Conservation (phyloP, 2,888 invertebrate genomes). For the Erebia palarica region DNA sequence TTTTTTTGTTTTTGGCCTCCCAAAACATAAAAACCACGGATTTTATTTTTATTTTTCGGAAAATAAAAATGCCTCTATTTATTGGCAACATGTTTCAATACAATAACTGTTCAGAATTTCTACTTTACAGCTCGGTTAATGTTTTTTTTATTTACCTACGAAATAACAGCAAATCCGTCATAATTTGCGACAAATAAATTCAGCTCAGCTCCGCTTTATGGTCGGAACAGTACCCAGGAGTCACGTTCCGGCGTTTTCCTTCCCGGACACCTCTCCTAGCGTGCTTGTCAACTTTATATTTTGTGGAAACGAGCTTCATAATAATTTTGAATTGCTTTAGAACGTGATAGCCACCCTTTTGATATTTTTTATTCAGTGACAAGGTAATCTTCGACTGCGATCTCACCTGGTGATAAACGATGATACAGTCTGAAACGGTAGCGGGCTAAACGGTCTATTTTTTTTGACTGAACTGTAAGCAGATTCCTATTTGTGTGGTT, state of each 20-base stretch:
- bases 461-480: no score
- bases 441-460: no score
- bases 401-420: background rate
- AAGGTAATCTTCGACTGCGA: no score
- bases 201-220: constrained; percentile 9
- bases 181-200: constrained; percentile 15
- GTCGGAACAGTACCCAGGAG: constrained; percentile 11
- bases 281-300: constrained; percentile 12
- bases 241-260: constrained; percentile 20
- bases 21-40: no score
- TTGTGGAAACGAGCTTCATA: constrained; percentile 15
- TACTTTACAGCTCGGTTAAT: no score
- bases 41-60: no score
- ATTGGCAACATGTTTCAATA: no score
- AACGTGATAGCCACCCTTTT: background rate
- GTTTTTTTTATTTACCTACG: background rate
- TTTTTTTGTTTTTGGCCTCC: no score
- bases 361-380: no score
- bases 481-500: no score
- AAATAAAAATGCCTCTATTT: no score
- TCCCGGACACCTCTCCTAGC: constrained; percentile 13
- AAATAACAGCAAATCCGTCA: background rate
- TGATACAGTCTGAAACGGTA: background rate
- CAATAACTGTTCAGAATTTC: no score
- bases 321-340: constrained; percentile 9